Base-by-base conservation (phyloP, 2,888 invertebrate genomes). In the Eupithecia pulchellata region DNA sequence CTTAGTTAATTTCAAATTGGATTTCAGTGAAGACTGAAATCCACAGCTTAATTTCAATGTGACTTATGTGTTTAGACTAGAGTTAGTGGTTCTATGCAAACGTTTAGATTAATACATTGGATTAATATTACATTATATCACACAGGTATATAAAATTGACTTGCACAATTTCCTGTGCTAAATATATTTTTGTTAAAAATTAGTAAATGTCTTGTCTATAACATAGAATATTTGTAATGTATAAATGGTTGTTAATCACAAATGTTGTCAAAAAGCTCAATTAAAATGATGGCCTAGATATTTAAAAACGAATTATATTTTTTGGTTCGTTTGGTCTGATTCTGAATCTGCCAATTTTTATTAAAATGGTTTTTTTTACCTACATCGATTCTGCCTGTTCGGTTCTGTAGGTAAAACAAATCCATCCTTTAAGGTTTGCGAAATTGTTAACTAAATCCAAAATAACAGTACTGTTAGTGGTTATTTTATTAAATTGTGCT, bases 111-210 rank as follows among this genome's bases (percentile, higher is more conserved):
- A n/a, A n/a, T n/a, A n/a, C n/a, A n/a, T 57, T 29, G 17, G 57
- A 29, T 57, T 29, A 29, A 17, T 57, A 57, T 57, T 17, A 29
- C 57, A 27, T 55, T 27, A 32, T 27, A 32, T 32, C 20, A 61
- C 11, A 61, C 11, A 34, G 20, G 20, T 20, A 32, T 20, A 32
- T 34, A 36, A 42, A 42, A 29, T 17, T 9, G 32, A 34, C 30
- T 32, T 20, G 34, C 61, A 61, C 61, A 61, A 30, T 57, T 55
- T 57, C 5, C 29, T 57, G 27, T 34, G 55, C 52, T 36, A 34
- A 25, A 66, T 66, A 55, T 55, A 66, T 66, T 29, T 57, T 55
- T 32, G 55, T 55, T 55, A 66, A 4, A 17, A 39, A 42, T 42
- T 39, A n/a, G n/a, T n/a, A 64, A 30, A 29, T 52, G 47, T 52